These are phyloP conservation scores for Gorsachius magnificus DNA, from an alignment of 2,797 vertebrate genomes.

Conservation along the genomic window DNA sequence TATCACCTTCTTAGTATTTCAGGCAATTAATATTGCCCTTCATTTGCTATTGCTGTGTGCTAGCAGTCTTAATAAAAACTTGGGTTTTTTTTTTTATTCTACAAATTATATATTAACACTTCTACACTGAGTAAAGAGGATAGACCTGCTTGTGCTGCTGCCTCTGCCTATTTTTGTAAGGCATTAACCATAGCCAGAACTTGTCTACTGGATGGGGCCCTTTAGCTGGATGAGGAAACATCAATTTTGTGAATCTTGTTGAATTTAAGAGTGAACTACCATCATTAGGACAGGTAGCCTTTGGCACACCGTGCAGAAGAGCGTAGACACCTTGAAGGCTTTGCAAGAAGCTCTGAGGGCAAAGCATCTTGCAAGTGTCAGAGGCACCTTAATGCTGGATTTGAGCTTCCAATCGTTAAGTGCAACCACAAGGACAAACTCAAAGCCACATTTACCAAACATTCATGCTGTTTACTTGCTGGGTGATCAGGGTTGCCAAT, in stretches of 20 bases:
- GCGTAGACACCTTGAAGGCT: not conserved
- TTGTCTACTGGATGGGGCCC: not conserved
- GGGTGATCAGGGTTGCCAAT: not conserved
- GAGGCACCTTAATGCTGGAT: not conserved
- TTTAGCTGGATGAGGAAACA: not conserved
- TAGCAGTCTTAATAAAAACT: not conserved
- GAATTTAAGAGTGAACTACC: not conserved
- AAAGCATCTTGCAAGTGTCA: not conserved
- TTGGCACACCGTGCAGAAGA: not conserved
- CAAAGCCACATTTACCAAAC: not conserved
- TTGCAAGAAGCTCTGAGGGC: not conserved
- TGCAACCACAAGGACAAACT: not conserved
- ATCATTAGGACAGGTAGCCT: not conserved
- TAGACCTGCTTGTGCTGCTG: not conserved
- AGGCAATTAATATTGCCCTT: not conserved
- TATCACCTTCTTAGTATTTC: not conserved
- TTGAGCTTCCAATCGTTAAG: not conserved
- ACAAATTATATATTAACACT: not conserved
- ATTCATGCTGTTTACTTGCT: not conserved
- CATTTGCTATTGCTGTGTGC: not conserved
- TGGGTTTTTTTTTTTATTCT: not conserved
- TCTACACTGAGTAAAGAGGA: not conserved
- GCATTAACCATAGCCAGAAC: not conserved
- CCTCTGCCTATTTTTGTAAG: not conserved
- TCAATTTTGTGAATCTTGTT: not conserved